phyloP scores from a whole-genome alignment of 2,888 invertebrate genomes.

The Rhogogaster chlorosoma region DNA sequence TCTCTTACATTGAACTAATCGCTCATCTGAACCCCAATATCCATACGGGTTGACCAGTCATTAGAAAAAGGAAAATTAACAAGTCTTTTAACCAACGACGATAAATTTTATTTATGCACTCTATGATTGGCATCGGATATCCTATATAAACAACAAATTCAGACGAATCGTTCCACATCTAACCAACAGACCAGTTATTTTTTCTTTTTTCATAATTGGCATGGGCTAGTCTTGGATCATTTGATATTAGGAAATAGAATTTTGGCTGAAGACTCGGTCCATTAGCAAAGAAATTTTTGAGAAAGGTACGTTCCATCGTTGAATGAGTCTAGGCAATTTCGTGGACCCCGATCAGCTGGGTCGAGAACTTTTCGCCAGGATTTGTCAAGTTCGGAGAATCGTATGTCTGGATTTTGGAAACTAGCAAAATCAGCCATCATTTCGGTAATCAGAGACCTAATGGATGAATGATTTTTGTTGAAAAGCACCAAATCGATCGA shows the following conservation, averaged over 20 bases:
- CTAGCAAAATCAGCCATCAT: too few species aligned
- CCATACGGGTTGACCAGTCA: neutral
- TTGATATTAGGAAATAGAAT: neutral
- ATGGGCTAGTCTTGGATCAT: neutral
- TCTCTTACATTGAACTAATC: constrained; percentile 6
- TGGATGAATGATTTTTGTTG: too few species aligned
- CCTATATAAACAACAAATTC: neutral
- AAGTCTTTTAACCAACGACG: neutral
- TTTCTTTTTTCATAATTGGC: neutral
- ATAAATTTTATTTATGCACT: neutral
- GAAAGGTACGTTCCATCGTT: too few species aligned
- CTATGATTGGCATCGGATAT: neutral
- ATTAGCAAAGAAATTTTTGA: too few species aligned
- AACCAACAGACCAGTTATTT: neutral
- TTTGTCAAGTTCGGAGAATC: too few species aligned
- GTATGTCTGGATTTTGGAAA: too few species aligned
- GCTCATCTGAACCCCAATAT: neutral
- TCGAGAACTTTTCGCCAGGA: too few species aligned
- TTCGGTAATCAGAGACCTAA: too few species aligned
- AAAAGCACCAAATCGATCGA: too few species aligned
- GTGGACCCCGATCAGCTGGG: neutral
- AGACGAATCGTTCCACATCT: neutral
- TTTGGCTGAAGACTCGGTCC: neutral
- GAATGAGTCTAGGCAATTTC: too few species aligned
- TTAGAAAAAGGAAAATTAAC: neutral